Conservation (phyloP, 2,797 vertebrate genomes). For the Dermochelys coriacea region DNA sequence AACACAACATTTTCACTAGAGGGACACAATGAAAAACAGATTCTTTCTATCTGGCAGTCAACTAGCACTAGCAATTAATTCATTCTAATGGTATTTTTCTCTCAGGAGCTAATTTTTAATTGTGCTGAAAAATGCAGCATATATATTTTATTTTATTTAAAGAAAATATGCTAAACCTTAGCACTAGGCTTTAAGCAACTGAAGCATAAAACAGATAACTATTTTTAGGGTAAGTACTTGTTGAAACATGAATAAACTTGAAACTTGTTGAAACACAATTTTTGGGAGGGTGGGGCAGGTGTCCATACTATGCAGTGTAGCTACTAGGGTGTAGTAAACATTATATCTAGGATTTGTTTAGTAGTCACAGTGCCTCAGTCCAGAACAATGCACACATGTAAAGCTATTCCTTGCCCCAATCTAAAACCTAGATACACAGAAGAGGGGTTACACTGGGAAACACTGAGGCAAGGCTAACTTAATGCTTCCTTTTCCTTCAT, state of each 20-base stretch:
- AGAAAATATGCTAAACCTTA: conserved; percentile 48
- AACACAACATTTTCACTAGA: conserved; percentile 72
- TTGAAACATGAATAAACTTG: conserved; percentile 7
- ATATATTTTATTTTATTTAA: conserved; percentile 67
- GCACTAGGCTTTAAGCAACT: conserved; percentile 33
- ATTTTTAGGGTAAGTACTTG: background rate
- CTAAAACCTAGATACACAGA: background rate
- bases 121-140: conserved; percentile 60
- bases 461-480: background rate
- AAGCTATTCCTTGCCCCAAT: background rate
- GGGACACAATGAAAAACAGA: conserved; percentile 63
- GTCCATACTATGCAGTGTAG: background rate
- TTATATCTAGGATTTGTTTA: background rate
- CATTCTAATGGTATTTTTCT: conserved; percentile 71
- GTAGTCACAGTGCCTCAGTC: background rate
- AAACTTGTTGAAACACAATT: background rate
- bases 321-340: background rate
- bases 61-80: conserved; percentile 72
- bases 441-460: background rate
- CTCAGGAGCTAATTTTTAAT: conserved; percentile 67
- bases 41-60: conserved; percentile 68
- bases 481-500: background rate
- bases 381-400: background rate
- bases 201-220: conserved; percentile 59
- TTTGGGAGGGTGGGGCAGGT: background rate